These are phyloP conservation scores for Megamerina dolium DNA, from an alignment of 2,888 invertebrate species.

Conservation along the genomic window DNA sequence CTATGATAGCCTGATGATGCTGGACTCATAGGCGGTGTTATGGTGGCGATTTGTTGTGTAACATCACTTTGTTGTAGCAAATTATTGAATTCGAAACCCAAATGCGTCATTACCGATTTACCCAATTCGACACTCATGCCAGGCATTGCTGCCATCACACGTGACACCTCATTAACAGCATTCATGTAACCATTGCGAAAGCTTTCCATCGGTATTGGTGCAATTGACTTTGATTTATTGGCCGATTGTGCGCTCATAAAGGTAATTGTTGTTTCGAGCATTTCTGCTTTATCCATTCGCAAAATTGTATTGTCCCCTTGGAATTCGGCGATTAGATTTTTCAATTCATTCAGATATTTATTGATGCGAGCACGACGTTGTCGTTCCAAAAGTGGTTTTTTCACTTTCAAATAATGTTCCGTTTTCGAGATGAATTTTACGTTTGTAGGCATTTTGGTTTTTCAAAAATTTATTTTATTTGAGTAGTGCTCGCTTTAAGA, in stretches of 20 bases:
- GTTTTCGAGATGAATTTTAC: conserved; percentile 60
- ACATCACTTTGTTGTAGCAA: conserved; percentile 22
- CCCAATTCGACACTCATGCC: conserved; percentile 80
- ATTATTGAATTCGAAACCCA: conserved; percentile 71
- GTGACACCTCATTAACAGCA: conserved; percentile 82
- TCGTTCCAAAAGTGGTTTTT: conserved; percentile 85
- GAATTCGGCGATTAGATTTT: conserved; percentile 71
- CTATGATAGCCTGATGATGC: conserved; percentile 47
- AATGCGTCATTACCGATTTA: conserved; percentile 81
- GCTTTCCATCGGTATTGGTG: conserved; percentile 57
- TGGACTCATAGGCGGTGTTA: conserved; percentile 32
- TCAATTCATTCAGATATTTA: conserved; percentile 81
- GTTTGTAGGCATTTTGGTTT: conserved; percentile 20
- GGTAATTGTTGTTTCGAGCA: conserved; percentile 78
- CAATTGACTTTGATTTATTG: conserved; percentile 52
- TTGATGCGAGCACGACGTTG: conserved; percentile 85
- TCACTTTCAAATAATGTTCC: conserved; percentile 88
- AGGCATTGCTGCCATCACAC: conserved; percentile 75
- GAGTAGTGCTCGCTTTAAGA: neutral
- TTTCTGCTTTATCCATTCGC: conserved; percentile 84
- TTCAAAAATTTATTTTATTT: neutral
- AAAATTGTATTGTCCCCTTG: conserved; percentile 84
- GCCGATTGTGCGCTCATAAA: conserved; percentile 72
- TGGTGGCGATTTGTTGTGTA: conserved; percentile 18
- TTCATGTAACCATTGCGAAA: conserved; percentile 85